Conservation (phyloP, 2,797 vertebrate genomes). For the Salarias fasciatus region DNA sequence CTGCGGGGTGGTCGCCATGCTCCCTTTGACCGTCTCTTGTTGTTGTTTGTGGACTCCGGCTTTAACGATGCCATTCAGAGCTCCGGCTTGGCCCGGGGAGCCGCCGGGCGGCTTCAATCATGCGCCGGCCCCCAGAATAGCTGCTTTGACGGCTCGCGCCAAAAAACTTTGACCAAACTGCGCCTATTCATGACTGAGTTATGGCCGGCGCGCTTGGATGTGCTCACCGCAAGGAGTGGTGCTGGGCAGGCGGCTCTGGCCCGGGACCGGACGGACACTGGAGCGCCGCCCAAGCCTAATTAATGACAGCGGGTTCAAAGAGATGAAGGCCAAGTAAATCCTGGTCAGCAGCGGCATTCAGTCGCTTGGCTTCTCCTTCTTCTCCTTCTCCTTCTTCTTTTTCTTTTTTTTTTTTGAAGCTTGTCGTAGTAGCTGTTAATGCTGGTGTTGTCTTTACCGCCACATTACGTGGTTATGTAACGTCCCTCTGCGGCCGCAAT, state of each 20-base stretch:
- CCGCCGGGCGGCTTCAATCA: constrained; percentile 49
- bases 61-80: constrained; percentile 66
- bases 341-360: constrained; percentile 57
- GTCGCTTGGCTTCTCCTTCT: constrained; percentile 63
- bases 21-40: constrained; percentile 64
- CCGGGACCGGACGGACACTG: constrained; percentile 48
- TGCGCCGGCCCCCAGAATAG: constrained; percentile 66
- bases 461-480: constrained; percentile 63
- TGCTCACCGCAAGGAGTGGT: constrained; percentile 66
- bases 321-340: constrained; percentile 72
- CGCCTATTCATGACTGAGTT: constrained; percentile 67
- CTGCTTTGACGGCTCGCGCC: constrained; percentile 62
- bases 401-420: constrained; percentile 28
- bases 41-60: constrained; percentile 58
- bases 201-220: constrained; percentile 57
- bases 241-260: constrained; percentile 53
- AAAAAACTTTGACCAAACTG: constrained; percentile 71
- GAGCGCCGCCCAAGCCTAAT: constrained; percentile 71
- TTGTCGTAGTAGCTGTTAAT: constrained; percentile 27
- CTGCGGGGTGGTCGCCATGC: constrained; percentile 72
- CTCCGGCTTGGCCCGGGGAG: constrained; percentile 47
- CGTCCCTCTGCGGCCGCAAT: constrained; percentile 39
- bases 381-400: too few species aligned
- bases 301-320: constrained; percentile 69
- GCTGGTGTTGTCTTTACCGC: constrained; percentile 34